Conservation (phyloP, 2,888 invertebrate genomes). For the Tinea trinotella region DNA sequence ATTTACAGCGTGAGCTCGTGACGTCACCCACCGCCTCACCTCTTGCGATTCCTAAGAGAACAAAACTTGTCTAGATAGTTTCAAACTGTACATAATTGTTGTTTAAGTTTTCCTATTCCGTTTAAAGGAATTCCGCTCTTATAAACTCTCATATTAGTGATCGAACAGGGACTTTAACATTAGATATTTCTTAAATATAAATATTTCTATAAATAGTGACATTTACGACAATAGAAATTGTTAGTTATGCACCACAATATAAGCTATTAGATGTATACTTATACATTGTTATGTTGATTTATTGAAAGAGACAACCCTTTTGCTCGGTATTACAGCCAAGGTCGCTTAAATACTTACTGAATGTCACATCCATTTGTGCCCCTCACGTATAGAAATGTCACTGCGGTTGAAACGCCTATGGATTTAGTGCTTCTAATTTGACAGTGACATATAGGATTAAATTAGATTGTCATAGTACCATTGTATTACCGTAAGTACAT, state of each 20-base stretch:
- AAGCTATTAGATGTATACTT: conserved; percentile 19
- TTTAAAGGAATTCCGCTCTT: no score
- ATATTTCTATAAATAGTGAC: neutral
- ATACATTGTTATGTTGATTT: conserved; percentile 18
- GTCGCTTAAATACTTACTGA: conserved; percentile 56
- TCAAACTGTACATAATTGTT: conserved; percentile 41
- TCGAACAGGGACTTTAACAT: no score
- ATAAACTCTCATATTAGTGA: no score
- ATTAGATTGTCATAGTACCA: conserved; percentile 47
- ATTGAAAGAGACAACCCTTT: conserved; percentile 35
- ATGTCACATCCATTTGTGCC: conserved; percentile 65
- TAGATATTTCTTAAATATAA: no score
- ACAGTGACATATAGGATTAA: conserved; percentile 66
- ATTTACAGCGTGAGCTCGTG: conserved; percentile 65
- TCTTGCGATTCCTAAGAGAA: conserved; percentile 38
- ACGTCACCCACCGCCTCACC: conserved; percentile 45
- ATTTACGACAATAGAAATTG: neutral
- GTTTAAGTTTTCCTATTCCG: conserved; percentile 38
- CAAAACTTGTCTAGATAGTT: conserved; percentile 55
- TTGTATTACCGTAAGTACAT: conserved; percentile 8
- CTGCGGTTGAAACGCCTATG: conserved; percentile 59
- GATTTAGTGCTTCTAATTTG: conserved; percentile 63
- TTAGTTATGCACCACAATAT: neutral
- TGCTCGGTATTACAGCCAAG: conserved; percentile 51
- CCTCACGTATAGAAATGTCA: conserved; percentile 67